phyloP scores from a whole-genome alignment of 2,888 invertebrate species.

The Sclerodermus sp. region DNA sequence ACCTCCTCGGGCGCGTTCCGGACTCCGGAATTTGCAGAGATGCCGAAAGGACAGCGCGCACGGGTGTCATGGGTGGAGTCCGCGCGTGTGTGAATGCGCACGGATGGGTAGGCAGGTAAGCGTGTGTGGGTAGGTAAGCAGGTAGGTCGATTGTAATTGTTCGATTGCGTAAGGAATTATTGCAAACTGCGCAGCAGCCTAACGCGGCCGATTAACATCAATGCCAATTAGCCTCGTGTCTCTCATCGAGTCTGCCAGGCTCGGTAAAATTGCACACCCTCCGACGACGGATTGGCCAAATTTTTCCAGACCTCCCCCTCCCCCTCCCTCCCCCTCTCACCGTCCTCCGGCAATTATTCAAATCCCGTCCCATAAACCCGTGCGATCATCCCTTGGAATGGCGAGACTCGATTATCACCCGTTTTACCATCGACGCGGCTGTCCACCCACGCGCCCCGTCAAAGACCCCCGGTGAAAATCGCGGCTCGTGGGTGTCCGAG shows the following conservation, averaged over 20 bases:
- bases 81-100: slow-evolving; percentile 8
- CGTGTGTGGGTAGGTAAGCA: slow-evolving; percentile 16
- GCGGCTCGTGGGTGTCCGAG: too few relatives aligned
- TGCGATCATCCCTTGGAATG: too few relatives aligned
- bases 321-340: too few relatives aligned
- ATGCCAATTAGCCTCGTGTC: slow-evolving; percentile 44
- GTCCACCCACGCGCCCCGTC: too few relatives aligned
- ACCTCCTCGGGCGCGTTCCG: too few relatives aligned
- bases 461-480: too few relatives aligned
- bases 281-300: slow-evolving; percentile 12
- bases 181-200: slow-evolving; percentile 36
- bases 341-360: too few relatives aligned
- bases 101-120: slow-evolving; percentile 15
- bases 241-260: too few relatives aligned
- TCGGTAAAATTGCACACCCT: slow-evolving; percentile 12
- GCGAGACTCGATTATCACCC: too few relatives aligned
- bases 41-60: background rate
- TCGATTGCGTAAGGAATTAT: slow-evolving; percentile 40
- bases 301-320: background rate
- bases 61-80: slow-evolving; percentile 21
- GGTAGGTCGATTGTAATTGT: slow-evolving; percentile 46
- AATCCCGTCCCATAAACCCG: too few relatives aligned
- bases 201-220: slow-evolving; percentile 48
- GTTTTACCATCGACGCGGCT: too few relatives aligned
- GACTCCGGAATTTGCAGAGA: background rate